phyloP scores from a whole-genome alignment of 2,888 invertebrate genomes.

The Drosophila kambysellisi region DNA sequence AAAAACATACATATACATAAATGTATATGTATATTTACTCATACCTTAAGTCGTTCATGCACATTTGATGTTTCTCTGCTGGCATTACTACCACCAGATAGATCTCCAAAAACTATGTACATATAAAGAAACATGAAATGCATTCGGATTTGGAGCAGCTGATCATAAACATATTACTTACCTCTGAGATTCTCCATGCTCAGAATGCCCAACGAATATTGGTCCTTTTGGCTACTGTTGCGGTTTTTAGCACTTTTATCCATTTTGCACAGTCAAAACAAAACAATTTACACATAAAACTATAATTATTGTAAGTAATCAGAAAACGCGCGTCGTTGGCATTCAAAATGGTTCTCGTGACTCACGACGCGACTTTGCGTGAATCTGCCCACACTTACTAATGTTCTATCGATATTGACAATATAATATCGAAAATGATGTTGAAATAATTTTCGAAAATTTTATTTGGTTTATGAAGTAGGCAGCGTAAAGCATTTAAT shows the following conservation, averaged over 20 bases:
- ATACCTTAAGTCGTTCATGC: slow-evolving; percentile 73
- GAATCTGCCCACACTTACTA: slow-evolving; percentile 36
- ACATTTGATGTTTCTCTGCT: slow-evolving; percentile 46
- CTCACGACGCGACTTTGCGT: slow-evolving; percentile 12
- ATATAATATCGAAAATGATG: slow-evolving; percentile 1
- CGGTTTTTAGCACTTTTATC: slow-evolving; percentile 45
- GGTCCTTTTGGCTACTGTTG: slow-evolving; percentile 45
- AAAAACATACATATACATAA: neutral
- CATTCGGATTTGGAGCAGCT: neutral
- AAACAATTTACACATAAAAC: slow-evolving; percentile 25
- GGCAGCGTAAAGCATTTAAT: neutral
- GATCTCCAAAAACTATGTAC: slow-evolving; percentile 80
- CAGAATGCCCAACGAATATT: slow-evolving; percentile 72
- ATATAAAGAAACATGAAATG: neutral
- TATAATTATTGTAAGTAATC: slow-evolving; percentile 9
- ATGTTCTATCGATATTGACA: slow-evolving; percentile 1
- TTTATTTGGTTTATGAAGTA: neutral
- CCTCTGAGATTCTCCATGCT: slow-evolving; percentile 79
- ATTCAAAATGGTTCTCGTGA: slow-evolving; percentile 53
- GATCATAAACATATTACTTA: slow-evolving; percentile 15
- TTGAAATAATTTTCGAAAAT: neutral
- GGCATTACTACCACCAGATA: slow-evolving; percentile 53
- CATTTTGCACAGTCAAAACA: slow-evolving; percentile 39
- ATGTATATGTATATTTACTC: neutral
- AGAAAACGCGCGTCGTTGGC: slow-evolving; percentile 47